phyloP scores from a whole-genome alignment of 2,113 vertebrate species.

The Cichladusa arquata region DNA sequence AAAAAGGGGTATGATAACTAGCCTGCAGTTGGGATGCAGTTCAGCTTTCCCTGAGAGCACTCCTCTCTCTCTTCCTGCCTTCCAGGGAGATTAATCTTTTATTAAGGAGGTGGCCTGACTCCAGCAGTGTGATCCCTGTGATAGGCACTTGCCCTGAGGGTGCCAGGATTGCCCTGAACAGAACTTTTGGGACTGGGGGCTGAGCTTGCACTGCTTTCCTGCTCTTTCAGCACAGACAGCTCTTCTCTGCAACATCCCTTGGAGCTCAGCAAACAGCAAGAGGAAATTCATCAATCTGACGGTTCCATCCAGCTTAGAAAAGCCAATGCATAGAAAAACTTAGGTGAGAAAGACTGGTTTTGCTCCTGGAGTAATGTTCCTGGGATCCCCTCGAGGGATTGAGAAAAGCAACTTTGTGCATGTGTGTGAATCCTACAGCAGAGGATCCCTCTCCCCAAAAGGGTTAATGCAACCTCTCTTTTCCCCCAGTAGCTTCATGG shows the following conservation, averaged over 20 bases:
- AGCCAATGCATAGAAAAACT: neutral
- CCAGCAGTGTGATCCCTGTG: neutral
- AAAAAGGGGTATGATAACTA: neutral
- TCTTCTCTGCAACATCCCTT: neutral
- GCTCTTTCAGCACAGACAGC: neutral
- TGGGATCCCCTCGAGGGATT: neutral
- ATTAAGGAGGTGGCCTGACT: neutral
- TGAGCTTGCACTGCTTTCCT: neutral
- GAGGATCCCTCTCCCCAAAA: neutral
- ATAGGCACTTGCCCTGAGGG: neutral
- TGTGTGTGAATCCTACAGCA: neutral
- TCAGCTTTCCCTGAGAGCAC: neutral
- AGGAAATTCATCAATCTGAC: neutral
- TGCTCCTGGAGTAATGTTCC: neutral
- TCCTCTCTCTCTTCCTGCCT: neutral
- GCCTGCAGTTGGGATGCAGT: neutral
- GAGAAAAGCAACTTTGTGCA: neutral
- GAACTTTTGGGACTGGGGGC: neutral
- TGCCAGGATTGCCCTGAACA: neutral
- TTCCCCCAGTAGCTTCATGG: slow-evolving; percentile 70
- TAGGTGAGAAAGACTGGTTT: neutral
- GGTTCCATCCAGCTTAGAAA: neutral
- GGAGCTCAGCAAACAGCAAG: neutral
- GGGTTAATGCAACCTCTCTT: slow-evolving; percentile 72
- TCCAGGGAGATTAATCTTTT: neutral